Conservation (phyloP, 2,888 invertebrate genomes). For the Germaria angustata region DNA sequence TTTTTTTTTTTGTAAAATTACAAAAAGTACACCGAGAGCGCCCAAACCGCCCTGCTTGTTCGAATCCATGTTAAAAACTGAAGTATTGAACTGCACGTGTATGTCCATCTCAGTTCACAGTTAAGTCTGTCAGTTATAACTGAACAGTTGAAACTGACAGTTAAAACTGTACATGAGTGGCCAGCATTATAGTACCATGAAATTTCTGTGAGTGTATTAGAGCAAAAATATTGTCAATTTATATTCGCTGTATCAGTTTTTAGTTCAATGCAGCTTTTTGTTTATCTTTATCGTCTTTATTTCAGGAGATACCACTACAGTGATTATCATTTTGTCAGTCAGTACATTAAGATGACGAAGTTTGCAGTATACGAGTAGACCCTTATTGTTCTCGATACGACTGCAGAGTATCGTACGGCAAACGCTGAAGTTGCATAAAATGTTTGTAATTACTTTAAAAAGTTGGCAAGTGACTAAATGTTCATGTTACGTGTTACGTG, state of each 20-base stretch:
- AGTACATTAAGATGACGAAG: slow-evolving; percentile 37
- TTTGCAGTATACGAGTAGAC: background rate
- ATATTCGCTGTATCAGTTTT: slow-evolving; percentile 33
- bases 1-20: too few species aligned
- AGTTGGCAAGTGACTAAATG: slow-evolving; percentile 64
- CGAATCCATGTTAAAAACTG: too few species aligned
- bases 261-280: slow-evolving; percentile 39
- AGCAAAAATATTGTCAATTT: slow-evolving; percentile 34
- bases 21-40: too few species aligned
- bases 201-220: slow-evolving; percentile 4
- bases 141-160: too few species aligned
- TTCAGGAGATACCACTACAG: background rate
- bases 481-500: slow-evolving; percentile 27
- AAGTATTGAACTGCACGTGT: too few species aligned
- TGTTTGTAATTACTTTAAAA: slow-evolving; percentile 49
- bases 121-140: too few species aligned
- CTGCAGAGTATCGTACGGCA: background rate
- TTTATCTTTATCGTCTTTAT: slow-evolving; percentile 24
- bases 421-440: slow-evolving; percentile 26
- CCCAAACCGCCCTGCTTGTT: too few species aligned
- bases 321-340: slow-evolving; percentile 1
- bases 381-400: slow-evolving; percentile 12
- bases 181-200: background rate
- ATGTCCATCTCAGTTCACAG: too few species aligned
- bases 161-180: too few species aligned